Evolutionary conservation across 1,140 invertebrate species (phyloP).

Genomic region (Drosophila neocordata): DNA sequence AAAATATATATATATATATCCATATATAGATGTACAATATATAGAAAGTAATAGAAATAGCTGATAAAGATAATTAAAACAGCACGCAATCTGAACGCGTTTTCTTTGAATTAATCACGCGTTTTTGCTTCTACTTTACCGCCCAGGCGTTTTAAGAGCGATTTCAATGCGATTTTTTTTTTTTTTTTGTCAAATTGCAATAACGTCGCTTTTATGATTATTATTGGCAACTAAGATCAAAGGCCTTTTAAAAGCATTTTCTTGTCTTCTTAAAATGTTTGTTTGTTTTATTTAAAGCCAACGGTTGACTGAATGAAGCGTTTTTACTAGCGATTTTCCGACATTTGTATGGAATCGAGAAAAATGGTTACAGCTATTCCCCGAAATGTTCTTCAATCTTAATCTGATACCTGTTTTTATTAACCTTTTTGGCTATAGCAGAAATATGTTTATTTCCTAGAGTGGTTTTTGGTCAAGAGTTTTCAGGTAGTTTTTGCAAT

Average conservation of each 20-base stretch:
- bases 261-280: background rate
- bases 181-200: background rate
- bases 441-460: too few relatives aligned
- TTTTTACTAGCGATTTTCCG: too few relatives aligned
- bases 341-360: too few relatives aligned
- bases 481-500: too few relatives aligned
- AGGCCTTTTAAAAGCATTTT: conserved; percentile 3
- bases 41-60: background rate
- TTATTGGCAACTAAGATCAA: background rate
- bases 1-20: background rate
- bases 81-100: conserved; percentile 36
- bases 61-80: conserved; percentile 39
- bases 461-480: too few relatives aligned
- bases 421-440: too few relatives aligned
- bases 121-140: too few relatives aligned
- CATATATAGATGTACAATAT: background rate
- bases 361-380: too few relatives aligned
- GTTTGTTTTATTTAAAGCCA: background rate
- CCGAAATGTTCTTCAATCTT: too few relatives aligned
- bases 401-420: too few relatives aligned
- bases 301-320: too few relatives aligned
- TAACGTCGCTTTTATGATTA: background rate
- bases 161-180: conserved; percentile 12
- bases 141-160: conserved; percentile 10
- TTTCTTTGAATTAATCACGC: too few relatives aligned